These are phyloP conservation scores for Epinotia ramella DNA, from an alignment of 2,888 invertebrate genomes.

Conservation along the genomic window DNA sequence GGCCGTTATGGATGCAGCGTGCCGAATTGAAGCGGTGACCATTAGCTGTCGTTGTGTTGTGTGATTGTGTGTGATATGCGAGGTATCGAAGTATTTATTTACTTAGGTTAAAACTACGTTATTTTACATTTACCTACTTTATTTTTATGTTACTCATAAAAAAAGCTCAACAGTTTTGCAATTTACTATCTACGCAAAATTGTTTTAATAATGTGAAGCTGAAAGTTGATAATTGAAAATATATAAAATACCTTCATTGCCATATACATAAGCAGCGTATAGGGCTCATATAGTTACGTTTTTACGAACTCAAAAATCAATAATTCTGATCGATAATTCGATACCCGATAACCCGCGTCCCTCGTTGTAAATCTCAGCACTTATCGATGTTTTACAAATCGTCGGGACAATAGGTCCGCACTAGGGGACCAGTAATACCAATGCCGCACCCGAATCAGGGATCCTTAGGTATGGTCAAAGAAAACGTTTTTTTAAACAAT, in stretches of 20 bases:
- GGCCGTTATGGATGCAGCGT: constrained; percentile 64
- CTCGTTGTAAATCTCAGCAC: constrained; percentile 55
- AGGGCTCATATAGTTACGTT: background rate
- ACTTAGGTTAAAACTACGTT: too few relatives aligned
- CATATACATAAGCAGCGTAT: background rate
- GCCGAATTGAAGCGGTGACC: constrained; percentile 66
- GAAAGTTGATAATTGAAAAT: too few relatives aligned
- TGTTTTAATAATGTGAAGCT: too few relatives aligned
- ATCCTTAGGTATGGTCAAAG: background rate
- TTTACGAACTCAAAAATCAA: background rate
- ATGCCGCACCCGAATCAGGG: constrained; percentile 19
- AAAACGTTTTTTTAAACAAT: background rate
- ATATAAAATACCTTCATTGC: too few relatives aligned
- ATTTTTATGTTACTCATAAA: too few relatives aligned
- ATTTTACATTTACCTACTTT: too few relatives aligned
- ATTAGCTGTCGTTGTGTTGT: constrained; percentile 24
- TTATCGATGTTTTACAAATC: constrained; percentile 71
- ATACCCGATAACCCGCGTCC: constrained; percentile 26
- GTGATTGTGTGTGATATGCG: constrained; percentile 51
- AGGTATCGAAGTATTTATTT: background rate
- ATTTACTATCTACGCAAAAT: too few relatives aligned
- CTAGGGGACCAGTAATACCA: constrained; percentile 59
- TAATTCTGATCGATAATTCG: constrained; percentile 25
- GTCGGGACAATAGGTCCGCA: constrained; percentile 62
- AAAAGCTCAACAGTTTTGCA: too few relatives aligned